A percentile compares a stretch with the other conserved stretches of the same genome.
Conservation (phyloP, 2,888 invertebrate genomes). For the Mythimna lalbum region DNA sequence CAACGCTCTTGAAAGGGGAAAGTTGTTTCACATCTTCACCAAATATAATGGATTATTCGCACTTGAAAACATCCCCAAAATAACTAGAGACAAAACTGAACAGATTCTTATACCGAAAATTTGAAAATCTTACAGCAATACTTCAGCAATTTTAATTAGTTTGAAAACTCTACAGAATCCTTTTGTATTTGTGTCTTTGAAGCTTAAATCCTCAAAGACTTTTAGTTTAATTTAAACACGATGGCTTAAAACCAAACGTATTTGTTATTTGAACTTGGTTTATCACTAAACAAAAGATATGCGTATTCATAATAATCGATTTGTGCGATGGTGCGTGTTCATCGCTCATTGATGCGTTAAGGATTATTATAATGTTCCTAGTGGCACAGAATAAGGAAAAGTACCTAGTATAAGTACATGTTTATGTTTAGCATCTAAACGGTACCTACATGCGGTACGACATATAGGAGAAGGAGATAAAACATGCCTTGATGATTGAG, state of each 20-base stretch:
- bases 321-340: constrained; percentile 33
- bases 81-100: neutral
- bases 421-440: neutral
- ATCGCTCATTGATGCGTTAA: constrained; percentile 30
- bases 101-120: neutral
- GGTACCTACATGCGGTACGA: neutral
- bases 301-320: constrained; percentile 25
- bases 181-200: neutral
- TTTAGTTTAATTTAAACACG: neutral
- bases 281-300: constrained; percentile 10
- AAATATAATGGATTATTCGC: neutral
- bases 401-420: constrained; percentile 19
- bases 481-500: too few relatives aligned
- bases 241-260: neutral
- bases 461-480: too few relatives aligned
- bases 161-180: neutral
- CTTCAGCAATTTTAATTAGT: neutral
- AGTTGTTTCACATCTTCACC: neutral
- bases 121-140: neutral
- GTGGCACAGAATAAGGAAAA: constrained; percentile 5
- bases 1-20: too few relatives aligned
- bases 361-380: constrained; percentile 45
- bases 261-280: constrained; percentile 5
- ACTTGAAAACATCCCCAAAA: too few relatives aligned
- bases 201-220: neutral